A percentile compares a stretch with the other conserved stretches of the same genome.
Conservation (phyloP, 2,113 vertebrate genomes). For the Myrmophylax atrothorax region DNA sequence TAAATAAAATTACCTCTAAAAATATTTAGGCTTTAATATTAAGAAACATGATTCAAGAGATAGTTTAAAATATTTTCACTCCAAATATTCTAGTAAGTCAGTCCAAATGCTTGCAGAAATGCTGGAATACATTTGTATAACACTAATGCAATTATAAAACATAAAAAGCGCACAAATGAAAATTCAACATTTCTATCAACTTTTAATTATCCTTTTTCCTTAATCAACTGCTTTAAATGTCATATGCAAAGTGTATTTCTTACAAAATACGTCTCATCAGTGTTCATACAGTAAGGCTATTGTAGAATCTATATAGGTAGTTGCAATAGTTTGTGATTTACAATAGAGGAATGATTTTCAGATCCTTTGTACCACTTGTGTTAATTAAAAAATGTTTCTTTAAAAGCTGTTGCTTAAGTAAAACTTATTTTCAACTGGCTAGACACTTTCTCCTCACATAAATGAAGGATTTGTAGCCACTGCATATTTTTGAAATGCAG, state of each 20-base stretch:
- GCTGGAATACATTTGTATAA: neutral
- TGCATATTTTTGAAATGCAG: neutral
- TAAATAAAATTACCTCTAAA: slow-evolving; percentile 37
- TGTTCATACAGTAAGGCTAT: neutral
- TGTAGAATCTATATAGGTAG: neutral
- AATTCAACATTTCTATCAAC: slow-evolving; percentile 64
- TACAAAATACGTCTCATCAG: slow-evolving; percentile 57
- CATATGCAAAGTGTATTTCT: slow-evolving; percentile 74
- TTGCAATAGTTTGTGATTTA: neutral
- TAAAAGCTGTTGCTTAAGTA: neutral
- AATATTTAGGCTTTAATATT: slow-evolving; percentile 25
- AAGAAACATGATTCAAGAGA: neutral
- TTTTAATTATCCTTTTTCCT: slow-evolving; percentile 69
- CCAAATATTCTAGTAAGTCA: slow-evolving; percentile 15
- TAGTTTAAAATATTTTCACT: slow-evolving; percentile 54
- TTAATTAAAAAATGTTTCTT: slow-evolving; percentile 13
- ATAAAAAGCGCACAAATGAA: slow-evolving; percentile 41
- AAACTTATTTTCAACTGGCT: slow-evolving; percentile 16
- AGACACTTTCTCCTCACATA: neutral
- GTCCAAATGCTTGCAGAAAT: neutral
- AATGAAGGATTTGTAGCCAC: neutral
- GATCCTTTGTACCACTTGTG: slow-evolving; percentile 18
- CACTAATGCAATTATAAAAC: slow-evolving; percentile 51
- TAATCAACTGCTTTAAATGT: slow-evolving; percentile 76
- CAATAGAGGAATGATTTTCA: neutral